phyloP scores from a whole-genome alignment of 92 coral and sea anemone genomes.

The Bergia puertoricense region DNA sequence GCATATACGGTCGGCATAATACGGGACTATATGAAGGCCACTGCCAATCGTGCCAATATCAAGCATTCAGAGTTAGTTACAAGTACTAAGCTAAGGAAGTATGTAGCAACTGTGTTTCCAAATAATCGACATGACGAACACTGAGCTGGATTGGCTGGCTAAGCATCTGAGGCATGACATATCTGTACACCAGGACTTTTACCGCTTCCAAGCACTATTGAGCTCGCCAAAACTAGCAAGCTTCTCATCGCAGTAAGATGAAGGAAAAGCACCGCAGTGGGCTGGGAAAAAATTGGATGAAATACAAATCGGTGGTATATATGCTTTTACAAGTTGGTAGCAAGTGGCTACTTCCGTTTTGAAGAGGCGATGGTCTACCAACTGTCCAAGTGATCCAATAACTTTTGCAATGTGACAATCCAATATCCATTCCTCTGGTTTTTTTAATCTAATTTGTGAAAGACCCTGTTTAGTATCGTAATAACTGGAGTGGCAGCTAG shows the following conservation, averaged over 20 bases:
- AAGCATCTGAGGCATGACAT: slow-evolving; percentile 47
- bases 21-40: slow-evolving; percentile 10
- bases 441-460: too few species aligned
- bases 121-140: slow-evolving; percentile 19
- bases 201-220: slow-evolving; percentile 37
- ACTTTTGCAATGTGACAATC: too few species aligned
- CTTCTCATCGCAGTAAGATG: slow-evolving; percentile 50
- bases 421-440: too few species aligned
- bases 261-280: slow-evolving; percentile 49
- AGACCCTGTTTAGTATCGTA: too few species aligned
- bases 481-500: too few species aligned
- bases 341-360: too few species aligned
- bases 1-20: neutral
- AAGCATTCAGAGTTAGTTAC: slow-evolving; percentile 37
- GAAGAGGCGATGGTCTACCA: too few species aligned
- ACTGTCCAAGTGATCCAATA: too few species aligned
- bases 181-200: slow-evolving; percentile 32
- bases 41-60: slow-evolving; percentile 8
- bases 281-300: slow-evolving; percentile 43
- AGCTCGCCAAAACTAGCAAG: slow-evolving; percentile 56
- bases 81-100: slow-evolving; percentile 40
- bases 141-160: slow-evolving; percentile 43
- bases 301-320: slow-evolving; percentile 12
- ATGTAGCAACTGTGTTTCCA: slow-evolving; percentile 38
- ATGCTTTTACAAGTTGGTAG: too few species aligned